These are phyloP conservation scores for Rhynchonycteris naso DNA, from an alignment of 2,797 vertebrate genomes.

Conservation along the genomic window DNA sequence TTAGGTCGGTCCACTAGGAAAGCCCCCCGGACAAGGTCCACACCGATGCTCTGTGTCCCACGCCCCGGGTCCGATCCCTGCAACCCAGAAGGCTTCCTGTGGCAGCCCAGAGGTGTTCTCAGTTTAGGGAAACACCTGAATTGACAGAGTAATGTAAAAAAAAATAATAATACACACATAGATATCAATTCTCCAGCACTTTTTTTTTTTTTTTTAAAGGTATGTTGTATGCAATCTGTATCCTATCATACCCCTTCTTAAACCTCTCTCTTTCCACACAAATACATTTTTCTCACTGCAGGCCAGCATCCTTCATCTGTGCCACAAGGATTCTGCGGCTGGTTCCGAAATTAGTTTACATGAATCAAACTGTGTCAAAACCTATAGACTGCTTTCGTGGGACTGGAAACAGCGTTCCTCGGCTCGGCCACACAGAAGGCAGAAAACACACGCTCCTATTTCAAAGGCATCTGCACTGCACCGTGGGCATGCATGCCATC, in stretches of 20 bases:
- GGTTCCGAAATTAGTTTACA: conserved; percentile 64
- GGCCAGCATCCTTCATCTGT: conserved; percentile 62
- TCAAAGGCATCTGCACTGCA: neutral
- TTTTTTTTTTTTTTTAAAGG: neutral
- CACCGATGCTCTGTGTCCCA: neutral
- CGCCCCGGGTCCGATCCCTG: neutral
- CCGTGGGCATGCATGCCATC: neutral
- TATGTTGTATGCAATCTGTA: conserved; percentile 39
- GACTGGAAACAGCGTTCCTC: neutral
- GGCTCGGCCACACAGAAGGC: neutral
- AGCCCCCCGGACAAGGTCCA: neutral
- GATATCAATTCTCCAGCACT: neutral
- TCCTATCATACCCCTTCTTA: conserved; percentile 43
- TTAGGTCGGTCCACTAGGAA: neutral
- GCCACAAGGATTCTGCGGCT: conserved; percentile 40
- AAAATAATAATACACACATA: too few relatives aligned
- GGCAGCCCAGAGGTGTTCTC: neutral
- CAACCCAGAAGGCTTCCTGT: neutral
- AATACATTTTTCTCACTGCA: conserved; percentile 53
- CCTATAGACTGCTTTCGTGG: neutral
- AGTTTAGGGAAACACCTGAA: neutral
- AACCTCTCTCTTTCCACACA: neutral
- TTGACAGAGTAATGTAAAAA: neutral
- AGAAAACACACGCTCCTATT: neutral
- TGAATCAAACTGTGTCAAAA: conserved; percentile 70